A percentile compares a stretch with the other conserved stretches of the same genome.
phyloP scores from a whole-genome alignment of 2,888 invertebrate genomes.

The Macrosiphum euphorbiae region DNA sequence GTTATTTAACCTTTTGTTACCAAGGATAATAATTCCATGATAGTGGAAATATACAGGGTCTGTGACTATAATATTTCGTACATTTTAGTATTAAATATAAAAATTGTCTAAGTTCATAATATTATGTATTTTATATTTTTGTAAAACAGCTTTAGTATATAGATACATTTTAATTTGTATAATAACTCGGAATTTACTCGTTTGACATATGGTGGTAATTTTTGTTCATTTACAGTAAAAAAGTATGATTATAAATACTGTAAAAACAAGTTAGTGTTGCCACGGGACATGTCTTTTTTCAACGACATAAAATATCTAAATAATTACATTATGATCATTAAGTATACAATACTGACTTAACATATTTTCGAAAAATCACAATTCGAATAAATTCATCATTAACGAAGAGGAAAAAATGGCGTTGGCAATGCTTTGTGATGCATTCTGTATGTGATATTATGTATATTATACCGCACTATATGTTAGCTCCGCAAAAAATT shows the following conservation, averaged over 20 bases:
- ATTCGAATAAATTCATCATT: too few relatives aligned
- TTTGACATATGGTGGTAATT: neutral
- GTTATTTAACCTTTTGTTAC: neutral
- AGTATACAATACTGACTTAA: too few relatives aligned
- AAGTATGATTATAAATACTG: too few relatives aligned
- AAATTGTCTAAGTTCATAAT: neutral
- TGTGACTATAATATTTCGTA: neutral
- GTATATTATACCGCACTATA: neutral
- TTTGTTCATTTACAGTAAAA: too few relatives aligned
- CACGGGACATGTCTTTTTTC: too few relatives aligned
- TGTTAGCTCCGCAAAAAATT: neutral
- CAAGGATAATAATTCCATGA: neutral
- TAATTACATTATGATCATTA: too few relatives aligned
- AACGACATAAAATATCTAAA: too few relatives aligned
- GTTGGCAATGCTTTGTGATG: neutral
- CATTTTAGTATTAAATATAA: neutral
- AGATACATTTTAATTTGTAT: neutral
- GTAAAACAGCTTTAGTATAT: neutral
- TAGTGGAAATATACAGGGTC: neutral
- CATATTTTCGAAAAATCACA: neutral
- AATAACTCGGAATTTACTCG: neutral
- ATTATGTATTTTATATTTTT: neutral
- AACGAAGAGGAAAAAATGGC: too few relatives aligned
- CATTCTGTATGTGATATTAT: neutral
- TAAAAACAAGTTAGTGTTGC: too few relatives aligned